These are phyloP conservation scores for Druon quercuslanigerum DNA, from an alignment of 1,140 invertebrate genomes.

Conservation along the genomic window DNA sequence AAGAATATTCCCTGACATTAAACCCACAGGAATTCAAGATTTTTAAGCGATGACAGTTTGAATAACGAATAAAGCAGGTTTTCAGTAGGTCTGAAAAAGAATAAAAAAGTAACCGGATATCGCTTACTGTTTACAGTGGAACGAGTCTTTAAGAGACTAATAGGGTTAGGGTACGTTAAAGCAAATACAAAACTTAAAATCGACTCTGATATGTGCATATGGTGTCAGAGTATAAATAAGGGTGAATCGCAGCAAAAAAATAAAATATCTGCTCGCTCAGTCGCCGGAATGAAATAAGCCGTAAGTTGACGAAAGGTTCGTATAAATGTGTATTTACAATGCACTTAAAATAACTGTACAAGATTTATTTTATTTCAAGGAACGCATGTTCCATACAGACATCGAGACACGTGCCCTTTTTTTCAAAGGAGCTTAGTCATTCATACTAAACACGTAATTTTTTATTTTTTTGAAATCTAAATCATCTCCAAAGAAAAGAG, in stretches of 20 bases:
- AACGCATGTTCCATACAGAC: constrained; percentile 11
- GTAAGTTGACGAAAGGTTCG: constrained; percentile 1
- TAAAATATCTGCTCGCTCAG: constrained; percentile 5
- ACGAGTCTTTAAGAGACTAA: no score
- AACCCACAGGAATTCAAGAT: no score
- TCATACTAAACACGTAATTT: neutral
- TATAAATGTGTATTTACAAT: constrained; percentile 17
- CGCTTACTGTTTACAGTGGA: no score
- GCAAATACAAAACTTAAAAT: no score
- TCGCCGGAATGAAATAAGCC: neutral
- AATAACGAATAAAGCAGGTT: no score
- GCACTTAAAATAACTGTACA: constrained; percentile 19
- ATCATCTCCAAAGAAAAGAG: neutral
- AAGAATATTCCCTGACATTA: no score
- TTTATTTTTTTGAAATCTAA: neutral
- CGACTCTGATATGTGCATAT: neutral
- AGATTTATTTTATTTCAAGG: neutral
- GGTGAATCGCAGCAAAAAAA: neutral
- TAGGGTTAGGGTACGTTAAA: no score
- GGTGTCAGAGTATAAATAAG: neutral
- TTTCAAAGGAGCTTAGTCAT: neutral
- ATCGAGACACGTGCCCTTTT: neutral
- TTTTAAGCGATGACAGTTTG: no score
- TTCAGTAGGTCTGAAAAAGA: no score
- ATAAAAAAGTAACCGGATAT: no score